Evolutionary conservation across 2,888 invertebrate genomes (phyloP), one percentile per base, ranked within the genome.

Genomic region (Unio pictorum): DNA sequence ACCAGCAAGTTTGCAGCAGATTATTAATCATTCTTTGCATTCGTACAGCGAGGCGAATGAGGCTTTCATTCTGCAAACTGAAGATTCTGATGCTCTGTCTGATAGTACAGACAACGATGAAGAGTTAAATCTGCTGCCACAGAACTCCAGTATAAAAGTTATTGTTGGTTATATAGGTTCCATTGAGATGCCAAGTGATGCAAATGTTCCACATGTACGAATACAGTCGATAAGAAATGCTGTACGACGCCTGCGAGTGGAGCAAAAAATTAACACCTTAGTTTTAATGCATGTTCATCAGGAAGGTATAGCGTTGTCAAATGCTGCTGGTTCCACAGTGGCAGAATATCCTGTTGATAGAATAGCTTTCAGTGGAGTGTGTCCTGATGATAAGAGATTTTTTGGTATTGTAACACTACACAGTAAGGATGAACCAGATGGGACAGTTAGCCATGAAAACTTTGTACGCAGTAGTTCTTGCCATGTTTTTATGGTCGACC

Each of bases 401-500:
- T 98, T 98, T 88, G 98, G 97, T 0, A 92, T 98, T 61, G 95
- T 98, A 4, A 98, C 97, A 0, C 94, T 86, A 55, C 85, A 87
- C 69, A 81, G 77, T 64, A 75, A 75, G 54, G 87, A 88, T 64
- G 85, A 84, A 71, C 75, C 83, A 60, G 84, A 87, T 68, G 84
- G 84, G 70, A 81, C 84, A 30, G 45, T 15, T 45, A 45, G 45
- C 45, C 11, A 45, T 45, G 45, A 45, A 15, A 45, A 45, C 54
- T 66, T 61, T 45, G 45, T 15, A 45, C 45, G 45, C 15, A 82
- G 89, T 69, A 95, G 95, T 87, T 96, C 97, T 67, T 97, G 98
- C 86, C 98, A 98, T 90, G 96, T 98, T 0, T 98, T 98, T 89
- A 96, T 96, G 72, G 95, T 97, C 15, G 97, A 98, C 87, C 94